Evolutionary conservation across 2,113 vertebrate species (phyloP).

Genomic region (Istiophorus platypterus): DNA sequence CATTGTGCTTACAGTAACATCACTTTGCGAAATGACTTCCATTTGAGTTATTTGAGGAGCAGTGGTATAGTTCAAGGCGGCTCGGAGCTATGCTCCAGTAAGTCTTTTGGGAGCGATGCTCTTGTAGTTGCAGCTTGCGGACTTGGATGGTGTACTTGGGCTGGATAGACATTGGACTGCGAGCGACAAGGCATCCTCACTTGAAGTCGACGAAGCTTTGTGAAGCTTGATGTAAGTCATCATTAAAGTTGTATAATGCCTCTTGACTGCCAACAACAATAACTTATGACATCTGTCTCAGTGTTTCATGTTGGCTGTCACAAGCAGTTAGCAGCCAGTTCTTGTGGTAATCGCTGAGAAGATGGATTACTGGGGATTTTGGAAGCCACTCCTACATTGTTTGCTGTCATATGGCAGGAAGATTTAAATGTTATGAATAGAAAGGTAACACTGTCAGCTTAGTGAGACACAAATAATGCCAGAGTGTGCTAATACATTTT

Average conservation of each 20-base stretch:
- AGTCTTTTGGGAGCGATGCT: constrained; percentile 61
- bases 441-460: constrained; percentile 57
- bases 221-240: constrained; percentile 72
- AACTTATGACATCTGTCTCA: constrained; percentile 78
- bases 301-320: constrained; percentile 74
- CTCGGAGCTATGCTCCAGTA: constrained; percentile 56
- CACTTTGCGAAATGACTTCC: constrained; percentile 65
- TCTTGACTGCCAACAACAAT: constrained; percentile 73
- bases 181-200: constrained; percentile 17
- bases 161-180: constrained; percentile 13
- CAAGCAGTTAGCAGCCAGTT: constrained; percentile 65
- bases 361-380: constrained; percentile 69
- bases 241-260: constrained; percentile 81
- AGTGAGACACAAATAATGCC: constrained; percentile 25
- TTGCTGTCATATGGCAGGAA: constrained; percentile 53
- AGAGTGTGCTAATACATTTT: constrained; percentile 17
- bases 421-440: constrained; percentile 59
- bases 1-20: constrained; percentile 60
- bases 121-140: constrained; percentile 47
- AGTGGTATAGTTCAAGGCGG: constrained; percentile 62
- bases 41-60: constrained; percentile 73
- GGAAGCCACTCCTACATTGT: constrained; percentile 66
- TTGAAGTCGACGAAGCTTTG: constrained; percentile 50
- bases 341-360: constrained; percentile 59
- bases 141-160: constrained; percentile 22